Base-by-base conservation (phyloP, 2,797 vertebrate species). In the Sebastes diaconus region DNA sequence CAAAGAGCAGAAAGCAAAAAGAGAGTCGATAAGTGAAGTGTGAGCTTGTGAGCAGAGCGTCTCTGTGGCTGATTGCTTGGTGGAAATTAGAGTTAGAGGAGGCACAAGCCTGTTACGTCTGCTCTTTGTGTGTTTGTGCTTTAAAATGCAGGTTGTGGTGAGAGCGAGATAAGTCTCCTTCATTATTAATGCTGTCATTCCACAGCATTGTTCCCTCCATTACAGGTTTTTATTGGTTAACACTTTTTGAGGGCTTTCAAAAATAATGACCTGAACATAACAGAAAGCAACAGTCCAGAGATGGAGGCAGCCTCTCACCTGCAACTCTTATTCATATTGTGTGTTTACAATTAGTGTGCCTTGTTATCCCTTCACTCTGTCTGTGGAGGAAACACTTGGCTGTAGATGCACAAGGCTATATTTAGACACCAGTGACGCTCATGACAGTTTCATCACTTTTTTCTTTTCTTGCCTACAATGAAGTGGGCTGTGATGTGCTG, bases 171-270 rank as follows among this genome's bases (percentile, higher is more conserved):
- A 73, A 78, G 75, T 75, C 84, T 91, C 79, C 50, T 94, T 90
- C 46, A 92, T 94, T 94, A 93, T 94, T 94, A 87, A 95, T 82
- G 80, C 75, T 87, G 87, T 90, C 89, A 80, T 90, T 88, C 80
- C 76, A 76, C 78, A 57, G 73, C 58, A 83, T 88, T 89, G 80
- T 83, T 91, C 75, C 83, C 67, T 69, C 46, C 46, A 80, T 90
- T 86, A 88, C 72, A 80, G 75, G 84, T 72, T 85, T 85, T 90
- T 90, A 93, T 92, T 91, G 80, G 83, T 78, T 85, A 84, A 84
- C 79, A 75, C 67, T 42, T 90, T 84, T 75, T 65, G 8, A 80
- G 77, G 66, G 25, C 63, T 85, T 80, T 87, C 36, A 68, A 54
- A 84, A 81, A 88, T 87, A 87, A 86, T 85, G 82, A 91, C 61